Conservation (phyloP, 2,113 vertebrate genomes). For the Cynoglossus semilaevis region DNA sequence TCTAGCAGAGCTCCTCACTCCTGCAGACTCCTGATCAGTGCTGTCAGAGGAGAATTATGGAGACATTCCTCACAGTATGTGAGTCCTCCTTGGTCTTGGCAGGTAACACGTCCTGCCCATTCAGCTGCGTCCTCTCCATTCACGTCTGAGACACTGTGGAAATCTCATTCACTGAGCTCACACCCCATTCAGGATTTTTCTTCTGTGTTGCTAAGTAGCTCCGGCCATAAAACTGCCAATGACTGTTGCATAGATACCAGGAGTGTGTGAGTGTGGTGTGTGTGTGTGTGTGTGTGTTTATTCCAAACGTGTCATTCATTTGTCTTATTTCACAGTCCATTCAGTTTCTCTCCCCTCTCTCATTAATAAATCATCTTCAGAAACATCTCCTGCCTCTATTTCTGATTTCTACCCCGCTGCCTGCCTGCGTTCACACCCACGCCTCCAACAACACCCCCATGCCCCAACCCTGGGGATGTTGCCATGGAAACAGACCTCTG, state of each 20-base stretch:
- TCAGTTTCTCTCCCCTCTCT: conserved; percentile 18
- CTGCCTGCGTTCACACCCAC: conserved; percentile 10
- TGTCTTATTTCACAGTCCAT: conserved; percentile 18
- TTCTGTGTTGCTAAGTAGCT: conserved; percentile 52
- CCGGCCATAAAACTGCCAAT: conserved; percentile 37
- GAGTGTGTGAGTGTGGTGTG: conserved; percentile 33
- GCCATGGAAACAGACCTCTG: conserved; percentile 71
- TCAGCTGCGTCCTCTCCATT: conserved; percentile 55
- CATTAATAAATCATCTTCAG: conserved; percentile 12
- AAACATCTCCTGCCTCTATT: conserved; percentile 17
- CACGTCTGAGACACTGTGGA: conserved; percentile 43
- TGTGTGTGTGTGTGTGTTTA: conserved; percentile 5
- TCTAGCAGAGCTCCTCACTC: background rate
- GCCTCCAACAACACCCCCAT: background rate
- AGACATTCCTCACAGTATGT: background rate
- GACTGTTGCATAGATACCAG: conserved; percentile 60
- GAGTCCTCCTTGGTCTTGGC: conserved; percentile 16
- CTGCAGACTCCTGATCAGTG: background rate
- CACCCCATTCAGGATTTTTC: conserved; percentile 55
- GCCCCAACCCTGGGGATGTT: conserved; percentile 40
- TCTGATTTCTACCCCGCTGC: conserved; percentile 14
- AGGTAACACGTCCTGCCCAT: conserved; percentile 37
- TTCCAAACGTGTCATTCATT: conserved; percentile 18
- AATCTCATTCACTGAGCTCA: conserved; percentile 57
- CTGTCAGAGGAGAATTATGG: conserved; percentile 18